Conservation (phyloP, 1,140 invertebrate genomes). For the Pinna nobilis region DNA sequence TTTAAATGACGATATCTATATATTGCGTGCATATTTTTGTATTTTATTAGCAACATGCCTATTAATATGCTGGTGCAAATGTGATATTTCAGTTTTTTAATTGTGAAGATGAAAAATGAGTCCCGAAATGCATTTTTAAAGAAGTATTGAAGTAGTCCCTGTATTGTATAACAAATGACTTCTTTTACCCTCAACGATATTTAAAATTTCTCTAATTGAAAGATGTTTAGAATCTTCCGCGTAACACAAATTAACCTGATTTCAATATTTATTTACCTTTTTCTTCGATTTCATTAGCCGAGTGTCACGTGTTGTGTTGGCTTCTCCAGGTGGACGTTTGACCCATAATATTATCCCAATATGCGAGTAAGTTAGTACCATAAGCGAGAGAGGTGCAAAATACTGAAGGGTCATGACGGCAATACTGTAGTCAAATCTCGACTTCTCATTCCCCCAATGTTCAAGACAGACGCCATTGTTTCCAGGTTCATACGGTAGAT, state of each 20-base stretch:
- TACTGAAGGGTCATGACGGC: constrained; percentile 88
- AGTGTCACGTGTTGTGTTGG: constrained; percentile 85
- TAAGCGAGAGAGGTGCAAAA: constrained; percentile 85
- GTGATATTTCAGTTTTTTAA: too few relatives aligned
- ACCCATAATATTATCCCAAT: constrained; percentile 92
- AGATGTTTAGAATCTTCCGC: background rate
- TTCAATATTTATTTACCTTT: constrained; percentile 31
- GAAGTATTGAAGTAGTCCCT: too few relatives aligned
- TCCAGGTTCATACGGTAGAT: constrained; percentile 14
- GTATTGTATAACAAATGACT: too few relatives aligned
- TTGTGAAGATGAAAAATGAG: too few relatives aligned
- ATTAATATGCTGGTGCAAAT: too few relatives aligned
- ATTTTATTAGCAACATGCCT: too few relatives aligned
- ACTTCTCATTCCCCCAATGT: constrained; percentile 27
- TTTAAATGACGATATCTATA: too few relatives aligned
- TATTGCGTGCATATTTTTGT: too few relatives aligned
- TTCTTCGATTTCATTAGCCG: constrained; percentile 88
- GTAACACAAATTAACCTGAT: background rate
- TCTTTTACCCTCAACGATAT: too few relatives aligned
- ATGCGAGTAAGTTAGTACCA: constrained; percentile 89
- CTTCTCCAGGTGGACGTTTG: constrained; percentile 88
- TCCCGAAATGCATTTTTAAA: too few relatives aligned
- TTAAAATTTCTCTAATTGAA: background rate
- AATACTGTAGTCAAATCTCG: constrained; percentile 82
- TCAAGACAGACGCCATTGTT: constrained; percentile 41